These are phyloP conservation scores for Acrobasis suavella DNA, from an alignment of 2,888 invertebrate species.

Conservation along the genomic window DNA sequence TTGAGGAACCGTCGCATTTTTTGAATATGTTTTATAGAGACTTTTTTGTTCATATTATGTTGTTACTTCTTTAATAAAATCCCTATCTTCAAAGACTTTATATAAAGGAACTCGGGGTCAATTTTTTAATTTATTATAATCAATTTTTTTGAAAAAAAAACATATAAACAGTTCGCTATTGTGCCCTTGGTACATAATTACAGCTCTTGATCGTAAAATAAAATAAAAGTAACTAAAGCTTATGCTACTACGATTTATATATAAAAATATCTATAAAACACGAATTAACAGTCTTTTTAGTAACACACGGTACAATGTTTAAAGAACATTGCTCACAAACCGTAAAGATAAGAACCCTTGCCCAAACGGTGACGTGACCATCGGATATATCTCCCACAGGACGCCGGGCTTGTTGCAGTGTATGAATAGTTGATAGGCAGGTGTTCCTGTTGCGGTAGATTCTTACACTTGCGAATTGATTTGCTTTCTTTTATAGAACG, in stretches of 20 bases:
- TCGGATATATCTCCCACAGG: constrained; percentile 17
- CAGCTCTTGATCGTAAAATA: too few relatives aligned
- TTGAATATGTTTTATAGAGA: neutral
- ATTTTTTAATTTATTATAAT: too few relatives aligned
- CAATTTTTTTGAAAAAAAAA: too few relatives aligned
- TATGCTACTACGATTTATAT: too few relatives aligned
- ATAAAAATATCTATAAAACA: neutral
- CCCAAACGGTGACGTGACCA: constrained; percentile 19
- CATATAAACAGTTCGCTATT: too few relatives aligned
- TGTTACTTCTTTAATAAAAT: too few relatives aligned
- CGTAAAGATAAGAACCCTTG: constrained; percentile 20
- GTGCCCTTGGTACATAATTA: too few relatives aligned
- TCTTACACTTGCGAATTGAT: constrained; percentile 7
- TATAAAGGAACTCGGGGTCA: too few relatives aligned
- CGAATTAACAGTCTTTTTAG: neutral
- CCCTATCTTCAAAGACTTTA: too few relatives aligned
- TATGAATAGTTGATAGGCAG: constrained; percentile 9
- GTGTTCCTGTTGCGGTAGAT: constrained; percentile 2
- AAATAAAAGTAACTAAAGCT: too few relatives aligned
- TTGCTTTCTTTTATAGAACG: neutral
- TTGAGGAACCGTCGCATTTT: neutral
- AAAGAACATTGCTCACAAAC: constrained; percentile 13
- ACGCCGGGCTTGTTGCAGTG: neutral
- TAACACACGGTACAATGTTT: neutral
- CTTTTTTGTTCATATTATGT: neutral